Evolutionary conservation across 1,140 invertebrate species (phyloP), one percentile per base, ranked within the genome.

Genomic region (Drosophila kepulauana): DNA sequence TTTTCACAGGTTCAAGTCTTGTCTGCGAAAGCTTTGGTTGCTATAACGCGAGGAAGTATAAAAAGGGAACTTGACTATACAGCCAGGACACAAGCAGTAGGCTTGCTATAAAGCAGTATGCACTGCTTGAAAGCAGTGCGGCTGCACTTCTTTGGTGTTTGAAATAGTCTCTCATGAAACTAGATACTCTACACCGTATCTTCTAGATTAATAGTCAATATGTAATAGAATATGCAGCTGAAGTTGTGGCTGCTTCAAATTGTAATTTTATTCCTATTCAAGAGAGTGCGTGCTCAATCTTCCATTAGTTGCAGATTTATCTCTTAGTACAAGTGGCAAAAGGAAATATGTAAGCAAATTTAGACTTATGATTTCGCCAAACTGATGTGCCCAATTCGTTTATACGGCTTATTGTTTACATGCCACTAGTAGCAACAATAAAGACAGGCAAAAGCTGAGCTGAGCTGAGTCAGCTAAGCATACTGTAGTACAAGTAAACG

Each of bases 391-490:
- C 33, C 73, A 46, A 75, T 59, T 59, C 52, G 43, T 33, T 45
- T 51, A 71, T 58, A 52, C 15, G 28, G 43, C 33, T 52, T 75
- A 58, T 71, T 75, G 73, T 71, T 71, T 62, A 62, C 48, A 43
- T 48, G 56, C 30, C 48, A 13, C 41, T 13, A 58, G 11, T 15
- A 13, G 8, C 1, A 58, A 43, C 28, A 52, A 67, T 48, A 67
- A 67, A 35, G 33, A 30, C 46, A 56, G 41, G 49, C 49, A 63
- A 56, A 56, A 16, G 62, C 75, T 77, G 70, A n/a, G 62, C 75
- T 77, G 70, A 73, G 62, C 75, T 77, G 70, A 73, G 70, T 57
- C 63, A 77, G 75, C 74, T 64, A 48, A 73, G 20, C 41, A 61
- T 28, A 10, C 7, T 38, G 35, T 38, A 38, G 49, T 20, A 52